Evolutionary conservation across 2,888 invertebrate genomes (phyloP), one percentile per base, ranked within the genome.

Genomic region (Nezara viridula): DNA sequence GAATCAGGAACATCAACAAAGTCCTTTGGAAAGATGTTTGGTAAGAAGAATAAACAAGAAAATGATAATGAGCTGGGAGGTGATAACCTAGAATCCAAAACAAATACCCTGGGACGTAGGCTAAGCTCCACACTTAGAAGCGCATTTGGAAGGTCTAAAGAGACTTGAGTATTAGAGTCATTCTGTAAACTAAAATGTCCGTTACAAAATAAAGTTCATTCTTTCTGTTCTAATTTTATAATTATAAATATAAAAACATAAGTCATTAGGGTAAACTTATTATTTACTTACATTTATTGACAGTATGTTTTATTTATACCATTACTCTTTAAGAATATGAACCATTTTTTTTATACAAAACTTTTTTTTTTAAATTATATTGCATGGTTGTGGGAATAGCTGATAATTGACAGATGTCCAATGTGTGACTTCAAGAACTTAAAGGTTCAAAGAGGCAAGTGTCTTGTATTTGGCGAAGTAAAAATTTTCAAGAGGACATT

Each of bases 41-140:
- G 44, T 81, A 81, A n/a, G 81, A 81, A 81, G 44, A 81, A 40
- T 44, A 81, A 81, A 24, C 24, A 44, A n/a, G 44, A 81, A n/a
- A 47, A n/a, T n/a, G 81, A 44, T 44, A 44, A n/a, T 14, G 81
- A 81, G n/a, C n/a, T 2, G 0, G n/a, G n/a, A 24, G 10, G 14
- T 44, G 40, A 44, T 6, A 47, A n/a, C 44, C 0, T 24, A 47
- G 44, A 81, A n/a, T n/a, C 44, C 14, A 81, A n/a, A n/a, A n/a
- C 81, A 7, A n/a, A 44, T 14, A 81, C 81, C 10, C n/a, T 81
- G 81, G 81, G 81, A 14, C 81, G 81, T 16, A 81, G 81, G n/a
- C 44, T 81, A 24, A 81, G 81, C 12, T 44, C 81, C 0, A 44
- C 81, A 0, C n/a, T 81, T 81, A 81, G 81, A 16, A 81, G 44